Conservation (phyloP, 2,113 vertebrate species). For the Aptenodytes patagonicus region DNA sequence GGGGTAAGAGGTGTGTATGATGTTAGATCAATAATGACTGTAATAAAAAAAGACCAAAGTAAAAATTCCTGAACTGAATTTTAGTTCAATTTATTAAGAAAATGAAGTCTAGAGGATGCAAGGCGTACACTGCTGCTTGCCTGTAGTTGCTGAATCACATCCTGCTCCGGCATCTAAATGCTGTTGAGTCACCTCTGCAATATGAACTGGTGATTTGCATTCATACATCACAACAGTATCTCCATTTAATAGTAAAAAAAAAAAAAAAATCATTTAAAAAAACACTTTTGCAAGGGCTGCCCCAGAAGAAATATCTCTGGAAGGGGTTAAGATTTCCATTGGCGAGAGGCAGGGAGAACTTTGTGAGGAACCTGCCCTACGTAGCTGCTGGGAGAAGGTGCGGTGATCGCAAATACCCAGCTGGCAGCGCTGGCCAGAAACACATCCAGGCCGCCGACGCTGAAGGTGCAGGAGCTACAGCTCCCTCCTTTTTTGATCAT, state of each 20-base stretch:
- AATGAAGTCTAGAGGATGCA: neutral
- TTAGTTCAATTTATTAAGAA: neutral
- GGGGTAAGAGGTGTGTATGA: neutral
- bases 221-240: neutral
- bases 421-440: neutral
- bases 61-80: neutral
- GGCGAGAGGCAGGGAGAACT: neutral
- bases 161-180: slow-evolving; percentile 10
- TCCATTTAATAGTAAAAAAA: neutral
- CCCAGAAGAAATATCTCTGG: neutral
- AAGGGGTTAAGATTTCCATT: neutral
- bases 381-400: neutral
- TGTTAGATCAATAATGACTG: neutral
- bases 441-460: neutral
- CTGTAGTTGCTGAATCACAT: slow-evolving; percentile 39
- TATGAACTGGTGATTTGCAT: neutral
- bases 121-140: neutral
- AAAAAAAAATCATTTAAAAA: neutral
- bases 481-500: neutral
- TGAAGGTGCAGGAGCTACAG: neutral
- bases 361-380: neutral
- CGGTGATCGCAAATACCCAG: neutral
- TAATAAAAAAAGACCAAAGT: neutral
- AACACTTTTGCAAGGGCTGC: neutral
- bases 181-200: slow-evolving; percentile 30